Percentiles rank a stretch among this genome's conserved stretches.
Evolutionary conservation across 2,888 invertebrate genomes (phyloP).

Genomic region (Drosophila neonasuta): DNA sequence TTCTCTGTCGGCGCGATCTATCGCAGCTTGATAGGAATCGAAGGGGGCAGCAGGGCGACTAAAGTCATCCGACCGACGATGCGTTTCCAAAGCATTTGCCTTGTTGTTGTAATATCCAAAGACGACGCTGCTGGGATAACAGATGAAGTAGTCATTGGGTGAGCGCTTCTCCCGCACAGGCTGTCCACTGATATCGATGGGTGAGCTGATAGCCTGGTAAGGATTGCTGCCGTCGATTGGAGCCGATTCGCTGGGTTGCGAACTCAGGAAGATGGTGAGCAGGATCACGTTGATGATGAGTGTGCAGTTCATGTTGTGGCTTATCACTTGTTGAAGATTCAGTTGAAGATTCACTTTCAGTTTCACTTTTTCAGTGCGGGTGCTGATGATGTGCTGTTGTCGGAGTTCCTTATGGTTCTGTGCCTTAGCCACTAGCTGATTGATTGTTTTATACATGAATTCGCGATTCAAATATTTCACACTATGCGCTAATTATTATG

Average conservation of each 20-base stretch:
- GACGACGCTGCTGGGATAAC: conserved; percentile 65
- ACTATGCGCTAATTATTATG: conserved; percentile 61
- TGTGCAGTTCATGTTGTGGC: conserved; percentile 46
- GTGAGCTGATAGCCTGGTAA: conserved; percentile 35
- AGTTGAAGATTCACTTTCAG: background rate
- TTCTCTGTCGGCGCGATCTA: conserved; percentile 54
- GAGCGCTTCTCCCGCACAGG: conserved; percentile 53
- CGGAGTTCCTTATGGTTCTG: conserved; percentile 60
- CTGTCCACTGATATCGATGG: conserved; percentile 54
- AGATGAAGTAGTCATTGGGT: conserved; percentile 53
- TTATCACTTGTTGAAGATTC: conserved; percentile 5
- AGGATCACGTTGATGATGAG: conserved; percentile 32
- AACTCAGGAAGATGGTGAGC: conserved; percentile 12
- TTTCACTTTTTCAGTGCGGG: background rate
- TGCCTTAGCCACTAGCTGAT: conserved; percentile 11
- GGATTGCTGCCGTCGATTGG: conserved; percentile 37
- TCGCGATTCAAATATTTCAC: conserved; percentile 24
- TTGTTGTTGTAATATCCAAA: conserved; percentile 44
- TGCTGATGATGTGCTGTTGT: conserved; percentile 41
- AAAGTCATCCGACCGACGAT: conserved; percentile 52
- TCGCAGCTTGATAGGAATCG: conserved; percentile 49
- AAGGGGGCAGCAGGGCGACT: conserved; percentile 14
- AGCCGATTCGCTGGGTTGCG: conserved; percentile 21
- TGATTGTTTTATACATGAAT: conserved; percentile 51
- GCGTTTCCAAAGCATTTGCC: conserved; percentile 9